Percentiles rank a stretch among this genome's conserved stretches.
Evolutionary conservation across 2,113 vertebrate genomes (phyloP).

Genomic region (Cettia cetti): DNA sequence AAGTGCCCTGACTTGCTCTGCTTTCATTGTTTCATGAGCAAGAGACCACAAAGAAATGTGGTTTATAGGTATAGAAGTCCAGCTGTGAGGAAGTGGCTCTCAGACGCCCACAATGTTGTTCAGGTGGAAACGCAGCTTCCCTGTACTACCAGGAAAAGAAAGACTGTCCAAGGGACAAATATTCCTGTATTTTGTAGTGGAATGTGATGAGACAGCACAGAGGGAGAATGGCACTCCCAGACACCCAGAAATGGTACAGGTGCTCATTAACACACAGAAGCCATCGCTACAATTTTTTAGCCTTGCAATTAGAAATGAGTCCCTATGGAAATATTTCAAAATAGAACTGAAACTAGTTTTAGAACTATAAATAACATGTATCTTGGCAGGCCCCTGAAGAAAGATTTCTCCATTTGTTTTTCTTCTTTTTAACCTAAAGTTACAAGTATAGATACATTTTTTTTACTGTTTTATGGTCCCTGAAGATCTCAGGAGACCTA

Average conservation of each 20-base stretch:
- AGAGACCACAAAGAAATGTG: background rate
- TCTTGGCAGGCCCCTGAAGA: background rate
- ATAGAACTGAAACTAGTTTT: slow-evolving; percentile 15
- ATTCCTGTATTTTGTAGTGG: background rate
- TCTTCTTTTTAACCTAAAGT: background rate
- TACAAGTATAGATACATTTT: background rate
- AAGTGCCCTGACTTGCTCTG: background rate
- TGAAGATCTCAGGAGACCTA: background rate
- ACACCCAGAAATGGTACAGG: background rate
- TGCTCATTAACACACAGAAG: slow-evolving; percentile 20
- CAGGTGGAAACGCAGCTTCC: background rate
- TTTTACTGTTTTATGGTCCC: background rate
- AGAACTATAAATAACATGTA: background rate
- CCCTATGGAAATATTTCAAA: slow-evolving; percentile 18
- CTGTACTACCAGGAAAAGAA: background rate
- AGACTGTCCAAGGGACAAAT: background rate
- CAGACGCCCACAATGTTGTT: background rate
- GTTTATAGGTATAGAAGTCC: background rate
- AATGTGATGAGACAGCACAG: slow-evolving; percentile 1
- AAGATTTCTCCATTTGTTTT: slow-evolving; percentile 35
- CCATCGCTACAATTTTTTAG: background rate
- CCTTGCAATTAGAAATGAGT: background rate
- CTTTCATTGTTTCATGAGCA: background rate
- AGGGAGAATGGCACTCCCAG: background rate
- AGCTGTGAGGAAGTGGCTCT: background rate